Percentiles rank a stretch among this genome's conserved stretches.
Evolutionary conservation across 2,797 vertebrate genomes (phyloP).

Genomic region (Cebuella pygmaea): DNA sequence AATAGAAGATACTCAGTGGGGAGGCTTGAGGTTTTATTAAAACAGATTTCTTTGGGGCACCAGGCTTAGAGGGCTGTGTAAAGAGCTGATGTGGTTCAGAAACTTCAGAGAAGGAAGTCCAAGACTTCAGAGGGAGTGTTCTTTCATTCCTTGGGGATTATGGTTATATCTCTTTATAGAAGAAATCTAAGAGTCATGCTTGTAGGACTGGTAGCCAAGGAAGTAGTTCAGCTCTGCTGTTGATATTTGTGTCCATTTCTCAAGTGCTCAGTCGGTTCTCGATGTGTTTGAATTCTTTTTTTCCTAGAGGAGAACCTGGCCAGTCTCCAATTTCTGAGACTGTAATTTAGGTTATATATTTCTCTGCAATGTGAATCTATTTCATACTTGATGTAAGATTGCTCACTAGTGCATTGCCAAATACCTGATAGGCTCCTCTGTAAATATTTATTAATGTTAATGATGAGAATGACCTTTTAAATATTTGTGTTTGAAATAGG

Average conservation of each 20-base stretch:
- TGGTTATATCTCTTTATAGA: neutral
- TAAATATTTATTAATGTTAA: conserved; percentile 79
- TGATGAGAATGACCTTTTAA: conserved; percentile 58
- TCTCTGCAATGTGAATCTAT: conserved; percentile 59
- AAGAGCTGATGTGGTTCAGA: conserved; percentile 13
- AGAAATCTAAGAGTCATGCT: conserved; percentile 39
- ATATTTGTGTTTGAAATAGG: conserved; percentile 67
- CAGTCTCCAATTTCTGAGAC: conserved; percentile 54
- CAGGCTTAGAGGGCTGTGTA: neutral
- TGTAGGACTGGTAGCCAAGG: conserved; percentile 9
- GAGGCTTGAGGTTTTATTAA: conserved; percentile 52
- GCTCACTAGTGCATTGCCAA: conserved; percentile 56
- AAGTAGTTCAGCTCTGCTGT: neutral
- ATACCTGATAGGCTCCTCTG: conserved; percentile 48
- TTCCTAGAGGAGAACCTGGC: conserved; percentile 32
- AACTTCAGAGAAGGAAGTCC: conserved; percentile 14
- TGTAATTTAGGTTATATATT: conserved; percentile 57
- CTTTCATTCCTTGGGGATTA: neutral
- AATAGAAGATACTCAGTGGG: conserved; percentile 37
- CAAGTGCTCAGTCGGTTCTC: neutral
- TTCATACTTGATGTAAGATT: conserved; percentile 66
- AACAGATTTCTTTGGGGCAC: neutral
- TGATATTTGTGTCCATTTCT: conserved; percentile 47
- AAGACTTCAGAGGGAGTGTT: neutral
- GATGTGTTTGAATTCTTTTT: conserved; percentile 28